Evolutionary conservation across 2,113 vertebrate genomes (phyloP).

Genomic region (Actenoides lindsayi): DNA sequence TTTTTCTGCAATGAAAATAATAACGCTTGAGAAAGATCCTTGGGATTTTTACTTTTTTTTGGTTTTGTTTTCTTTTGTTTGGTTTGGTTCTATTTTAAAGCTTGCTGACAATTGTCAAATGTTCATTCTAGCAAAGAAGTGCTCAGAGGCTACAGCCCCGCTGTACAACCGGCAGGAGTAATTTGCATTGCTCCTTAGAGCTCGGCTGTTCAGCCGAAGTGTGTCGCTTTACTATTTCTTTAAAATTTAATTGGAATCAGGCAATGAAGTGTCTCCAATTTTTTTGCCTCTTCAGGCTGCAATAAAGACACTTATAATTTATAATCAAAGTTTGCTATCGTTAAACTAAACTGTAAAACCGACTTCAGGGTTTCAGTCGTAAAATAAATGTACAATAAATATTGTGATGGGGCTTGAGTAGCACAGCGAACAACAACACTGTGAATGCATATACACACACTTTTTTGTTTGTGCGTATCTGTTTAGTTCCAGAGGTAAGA

Average conservation of each 20-base stretch:
- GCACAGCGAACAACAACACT: neutral
- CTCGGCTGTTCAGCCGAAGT: neutral
- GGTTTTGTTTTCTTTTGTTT: conserved; percentile 10
- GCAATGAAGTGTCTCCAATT: conserved; percentile 12
- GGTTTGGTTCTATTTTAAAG: conserved; percentile 43
- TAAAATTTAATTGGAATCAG: conserved; percentile 72
- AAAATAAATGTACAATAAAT: conserved; percentile 66
- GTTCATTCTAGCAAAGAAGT: conserved; percentile 22
- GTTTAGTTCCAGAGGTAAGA: conserved; percentile 14
- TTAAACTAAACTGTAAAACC: conserved; percentile 71
- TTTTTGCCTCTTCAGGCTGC: conserved; percentile 30
- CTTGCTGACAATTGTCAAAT: conserved; percentile 50
- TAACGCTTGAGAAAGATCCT: neutral
- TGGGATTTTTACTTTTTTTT: neutral
- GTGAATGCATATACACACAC: neutral
- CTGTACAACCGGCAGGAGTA: neutral
- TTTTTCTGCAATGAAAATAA: conserved; percentile 9
- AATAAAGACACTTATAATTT: conserved; percentile 68
- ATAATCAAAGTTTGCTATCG: conserved; percentile 73
- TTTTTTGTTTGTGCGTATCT: neutral
- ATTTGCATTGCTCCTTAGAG: conserved; percentile 27
- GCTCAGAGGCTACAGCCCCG: neutral
- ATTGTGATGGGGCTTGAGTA: conserved; percentile 1
- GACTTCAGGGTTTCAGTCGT: conserved; percentile 61
- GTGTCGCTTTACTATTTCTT: conserved; percentile 64